Evolutionary conservation across 1,140 invertebrate species (phyloP), one percentile per base, ranked within the genome.

Genomic region (Sitophilus oryzae): DNA sequence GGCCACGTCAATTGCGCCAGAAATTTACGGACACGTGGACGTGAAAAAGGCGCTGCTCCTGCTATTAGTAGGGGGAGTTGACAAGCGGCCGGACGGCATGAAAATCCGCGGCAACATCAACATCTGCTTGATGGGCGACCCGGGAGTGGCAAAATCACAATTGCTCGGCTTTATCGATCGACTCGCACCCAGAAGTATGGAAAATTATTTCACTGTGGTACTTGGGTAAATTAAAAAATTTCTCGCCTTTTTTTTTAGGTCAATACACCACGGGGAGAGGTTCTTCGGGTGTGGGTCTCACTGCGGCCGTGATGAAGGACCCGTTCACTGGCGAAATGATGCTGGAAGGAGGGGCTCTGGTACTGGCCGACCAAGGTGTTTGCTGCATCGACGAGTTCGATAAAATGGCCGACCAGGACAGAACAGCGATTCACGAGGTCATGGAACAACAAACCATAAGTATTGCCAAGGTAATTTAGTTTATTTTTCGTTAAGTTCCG

Each of bases 381-480:
- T 99, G 96, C 71, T 99, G 96, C 70, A 99, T 99, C 73, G 96
- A 99, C 70, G 97, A 99, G 76, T 99, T 99, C 75, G 97, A 99
- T 73, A 99, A 99, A 77, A 99, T 99, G 96, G 88, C 93, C 37
- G 96, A 99, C 52, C 70, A 73, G 10, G 96, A 99, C 74, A 81
- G 96, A 64, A 97, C 94, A 0, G 93, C 96, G 35, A 98, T 99
- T 64, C 97, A 99, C 71, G 97, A 99, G 76, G 93, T 96, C 4
- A 99, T 99, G 97, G 97, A 99, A 78, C 97, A 99, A 68, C 97
- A 99, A 75, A 99, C 97, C 1, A 98, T 99, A 59, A 98, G 94
- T 37, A 98, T 99, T 70, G 96, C 97, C 9, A 99, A 99, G 79
- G 87, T 89, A 69, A 36, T 37, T 44, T 18, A 23, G 43, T 21